Evolutionary conservation across 2,888 invertebrate genomes (phyloP), one percentile per base, ranked within the genome.

Genomic region (Tenthredo livida): DNA sequence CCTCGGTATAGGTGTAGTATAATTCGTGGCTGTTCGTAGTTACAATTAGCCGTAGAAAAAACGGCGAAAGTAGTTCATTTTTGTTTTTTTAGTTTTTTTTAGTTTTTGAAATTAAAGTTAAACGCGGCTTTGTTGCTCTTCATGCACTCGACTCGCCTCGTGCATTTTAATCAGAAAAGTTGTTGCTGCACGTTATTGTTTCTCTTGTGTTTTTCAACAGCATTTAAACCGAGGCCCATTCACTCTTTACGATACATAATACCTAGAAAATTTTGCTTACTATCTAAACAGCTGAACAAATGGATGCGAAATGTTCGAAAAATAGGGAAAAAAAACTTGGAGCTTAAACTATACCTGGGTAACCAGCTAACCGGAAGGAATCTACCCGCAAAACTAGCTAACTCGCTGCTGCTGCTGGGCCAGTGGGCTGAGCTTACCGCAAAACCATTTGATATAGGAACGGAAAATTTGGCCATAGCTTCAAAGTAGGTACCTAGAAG

Each of bases 81-180:
- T 72, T 72, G 2, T 43, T 40, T 43, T 12, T 17, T 50, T n/a
- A n/a, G n/a, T n/a, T n/a, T n/a, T n/a, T 29, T 29, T 29, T 29
- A 77, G n/a, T 54, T 77, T 37, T 54, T 29, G n/a, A 33, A 54
- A 77, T n/a, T 33, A 77, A 50, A 54, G 54, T 77, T 77, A 50
- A 77, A 77, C 77, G 50, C 50, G 9, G 77, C 33, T 25, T 77
- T 54, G 77, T 77, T 50, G 12, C 12, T 50, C 25, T 15, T 37
- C 50, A 29, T 29, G 12, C 9, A 4, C 77, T 77, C 77, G 33
- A 73, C 77, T 77, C 77, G 29, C 50, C 77, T 54, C 50, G 77
- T 73, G 29, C 54, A 77, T 77, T 77, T 77, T 77, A 77, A 77
- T 77, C 77, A 77, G 25, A 77, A 77, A 47, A 77, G 50, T 77